phyloP scores from a whole-genome alignment of 53 echinoderm and acorn worm species.

The Stichopus horrens region DNA sequence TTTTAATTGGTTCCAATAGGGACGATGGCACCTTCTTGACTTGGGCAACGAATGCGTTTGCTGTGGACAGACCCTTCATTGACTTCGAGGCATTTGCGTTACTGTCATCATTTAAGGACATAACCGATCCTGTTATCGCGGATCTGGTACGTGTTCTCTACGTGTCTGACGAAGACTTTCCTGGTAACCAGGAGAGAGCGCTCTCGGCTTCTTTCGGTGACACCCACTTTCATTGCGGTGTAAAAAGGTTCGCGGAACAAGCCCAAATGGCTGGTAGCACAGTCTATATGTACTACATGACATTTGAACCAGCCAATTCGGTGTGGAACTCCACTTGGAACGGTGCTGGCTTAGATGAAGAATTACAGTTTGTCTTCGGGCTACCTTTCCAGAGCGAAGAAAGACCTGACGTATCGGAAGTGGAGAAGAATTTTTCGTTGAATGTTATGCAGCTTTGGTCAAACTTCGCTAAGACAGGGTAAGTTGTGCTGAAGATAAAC shows the following conservation, averaged over 20 bases:
- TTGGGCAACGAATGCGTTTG: conserved; percentile 34
- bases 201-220: no score
- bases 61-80: neutral
- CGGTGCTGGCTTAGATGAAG: neutral
- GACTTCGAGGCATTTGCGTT: neutral
- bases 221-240: neutral
- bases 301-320: conserved; percentile 47
- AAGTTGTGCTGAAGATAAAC: neutral
- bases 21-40: conserved; percentile 84
- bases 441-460: neutral
- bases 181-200: no score
- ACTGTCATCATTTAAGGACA: neutral
- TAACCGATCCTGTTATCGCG: conserved; percentile 61
- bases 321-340: neutral
- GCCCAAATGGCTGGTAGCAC: conserved; percentile 3
- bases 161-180: no score
- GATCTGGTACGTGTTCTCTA: conserved; percentile 52
- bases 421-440: neutral
- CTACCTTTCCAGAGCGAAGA: neutral
- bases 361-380: conserved; percentile 21
- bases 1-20: conserved; percentile 76
- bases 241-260: neutral
- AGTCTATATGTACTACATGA: conserved; percentile 65
- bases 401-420: neutral
- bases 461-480: conserved; percentile 49